Percentiles rank a stretch among this genome's conserved stretches.
Evolutionary conservation across 2,888 invertebrate species (phyloP).

Genomic region (Dimorphilus gyrociliatus): DNA sequence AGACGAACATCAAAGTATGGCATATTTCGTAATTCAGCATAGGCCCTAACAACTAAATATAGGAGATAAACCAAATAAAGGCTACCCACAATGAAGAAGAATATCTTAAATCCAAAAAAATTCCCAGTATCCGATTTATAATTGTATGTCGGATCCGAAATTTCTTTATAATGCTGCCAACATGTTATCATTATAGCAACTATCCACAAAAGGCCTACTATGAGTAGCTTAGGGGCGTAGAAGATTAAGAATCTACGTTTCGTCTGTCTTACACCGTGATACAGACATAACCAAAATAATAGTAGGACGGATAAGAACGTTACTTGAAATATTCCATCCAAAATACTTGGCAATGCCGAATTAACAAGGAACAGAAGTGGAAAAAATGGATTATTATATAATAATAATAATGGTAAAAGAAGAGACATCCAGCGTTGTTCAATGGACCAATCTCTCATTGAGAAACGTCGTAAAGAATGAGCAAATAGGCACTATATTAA

Average conservation of each 20-base stretch:
- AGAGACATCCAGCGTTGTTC: constrained; percentile 91
- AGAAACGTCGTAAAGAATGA: constrained; percentile 67
- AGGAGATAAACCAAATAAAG: constrained; percentile 70
- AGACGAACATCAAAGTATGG: constrained; percentile 90
- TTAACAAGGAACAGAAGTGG: constrained; percentile 73
- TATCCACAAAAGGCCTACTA: constrained; percentile 71
- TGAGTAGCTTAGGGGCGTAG: constrained; percentile 70
- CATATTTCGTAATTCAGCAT: constrained; percentile 85
- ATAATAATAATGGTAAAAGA: constrained; percentile 63
- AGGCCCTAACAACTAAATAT: constrained; percentile 67
- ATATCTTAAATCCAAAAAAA: constrained; percentile 56
- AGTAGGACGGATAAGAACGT: constrained; percentile 70
- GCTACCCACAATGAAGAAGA: constrained; percentile 68
- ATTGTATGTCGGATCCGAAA: constrained; percentile 78
- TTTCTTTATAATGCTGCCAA: constrained; percentile 75
- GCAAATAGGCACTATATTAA: constrained; percentile 71
- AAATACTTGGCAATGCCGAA: constrained; percentile 75
- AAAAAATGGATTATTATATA: constrained; percentile 86
- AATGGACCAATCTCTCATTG: constrained; percentile 81
- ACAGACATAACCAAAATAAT: constrained; percentile 84
- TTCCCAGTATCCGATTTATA: constrained; percentile 57
- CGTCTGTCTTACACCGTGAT: constrained; percentile 85
- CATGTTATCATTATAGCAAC: constrained; percentile 67
- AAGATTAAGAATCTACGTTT: constrained; percentile 68
- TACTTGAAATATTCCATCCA: constrained; percentile 75